Conservation (phyloP, 1,140 invertebrate genomes). For the Vanessa tameamea region DNA sequence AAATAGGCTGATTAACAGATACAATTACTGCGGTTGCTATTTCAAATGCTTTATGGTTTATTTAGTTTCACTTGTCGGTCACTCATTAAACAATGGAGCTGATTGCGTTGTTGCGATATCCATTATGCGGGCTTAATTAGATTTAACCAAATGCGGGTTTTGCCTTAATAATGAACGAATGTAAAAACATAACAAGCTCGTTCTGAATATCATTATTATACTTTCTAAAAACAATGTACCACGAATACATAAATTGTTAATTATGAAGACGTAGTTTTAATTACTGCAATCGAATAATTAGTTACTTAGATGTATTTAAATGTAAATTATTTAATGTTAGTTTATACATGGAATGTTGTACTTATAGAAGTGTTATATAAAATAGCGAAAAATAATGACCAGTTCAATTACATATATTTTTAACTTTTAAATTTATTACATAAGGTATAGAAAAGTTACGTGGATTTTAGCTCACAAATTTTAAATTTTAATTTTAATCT, state of each 20-base stretch:
- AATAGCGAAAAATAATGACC: no score
- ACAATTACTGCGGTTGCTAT: conserved; percentile 60
- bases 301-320: conserved; percentile 11
- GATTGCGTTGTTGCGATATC: conserved; percentile 74
- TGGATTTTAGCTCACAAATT: no score
- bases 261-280: conserved; percentile 34
- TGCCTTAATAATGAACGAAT: conserved; percentile 67
- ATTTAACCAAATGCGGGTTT: conserved; percentile 77
- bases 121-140: conserved; percentile 78
- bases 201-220: conserved; percentile 57
- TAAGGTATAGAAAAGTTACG: no score
- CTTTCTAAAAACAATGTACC: conserved; percentile 44
- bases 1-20: conserved; percentile 22
- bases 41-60: conserved; percentile 64
- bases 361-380: not conserved
- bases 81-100: conserved; percentile 77
- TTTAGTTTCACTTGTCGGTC: conserved; percentile 73
- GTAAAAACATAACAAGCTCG: conserved; percentile 60
- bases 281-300: conserved; percentile 27
- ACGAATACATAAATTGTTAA: conserved; percentile 27
- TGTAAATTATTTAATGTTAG: conserved; percentile 1
- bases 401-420: no score
- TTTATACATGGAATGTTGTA: not conserved
- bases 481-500: no score
- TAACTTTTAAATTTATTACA: no score